Conservation (phyloP, 2,797 vertebrate genomes). For the Morus bassanus region DNA sequence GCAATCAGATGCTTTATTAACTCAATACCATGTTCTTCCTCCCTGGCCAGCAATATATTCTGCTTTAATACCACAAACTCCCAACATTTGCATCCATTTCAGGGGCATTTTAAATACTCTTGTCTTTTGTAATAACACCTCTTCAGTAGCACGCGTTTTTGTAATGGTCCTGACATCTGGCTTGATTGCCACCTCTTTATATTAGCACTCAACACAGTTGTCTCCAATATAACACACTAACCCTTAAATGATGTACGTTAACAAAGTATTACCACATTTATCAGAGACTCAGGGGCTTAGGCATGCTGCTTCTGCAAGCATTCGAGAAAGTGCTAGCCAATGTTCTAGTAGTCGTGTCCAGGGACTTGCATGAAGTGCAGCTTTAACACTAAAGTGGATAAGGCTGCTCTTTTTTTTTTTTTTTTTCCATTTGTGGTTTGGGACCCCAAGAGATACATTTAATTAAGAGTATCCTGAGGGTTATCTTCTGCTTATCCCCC, state of each 20-base stretch:
- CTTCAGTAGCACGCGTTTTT: background rate
- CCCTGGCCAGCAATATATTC: background rate
- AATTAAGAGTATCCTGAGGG: conserved; percentile 24
- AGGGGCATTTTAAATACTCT: background rate
- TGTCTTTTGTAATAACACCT: background rate
- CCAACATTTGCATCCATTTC: background rate
- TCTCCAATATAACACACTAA: background rate
- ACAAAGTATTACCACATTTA: background rate
- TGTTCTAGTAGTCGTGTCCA: background rate
- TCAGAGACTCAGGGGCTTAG: background rate
- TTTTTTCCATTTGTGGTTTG: background rate
- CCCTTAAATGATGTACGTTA: background rate
- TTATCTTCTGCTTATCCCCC: conserved; percentile 6
- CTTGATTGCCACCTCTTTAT: background rate
- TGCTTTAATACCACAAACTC: background rate
- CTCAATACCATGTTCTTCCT: background rate
- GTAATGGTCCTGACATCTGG: background rate
- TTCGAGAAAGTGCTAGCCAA: background rate
- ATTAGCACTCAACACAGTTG: background rate
- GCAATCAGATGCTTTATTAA: background rate
- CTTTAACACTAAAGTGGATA: background rate
- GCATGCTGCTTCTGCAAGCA: background rate
- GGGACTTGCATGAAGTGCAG: background rate
- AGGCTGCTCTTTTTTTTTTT: background rate
- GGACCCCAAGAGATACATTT: conserved; percentile 10